phyloP scores from a whole-genome alignment of 64 coral and sea anemone species.

The Anthopleura sola region DNA sequence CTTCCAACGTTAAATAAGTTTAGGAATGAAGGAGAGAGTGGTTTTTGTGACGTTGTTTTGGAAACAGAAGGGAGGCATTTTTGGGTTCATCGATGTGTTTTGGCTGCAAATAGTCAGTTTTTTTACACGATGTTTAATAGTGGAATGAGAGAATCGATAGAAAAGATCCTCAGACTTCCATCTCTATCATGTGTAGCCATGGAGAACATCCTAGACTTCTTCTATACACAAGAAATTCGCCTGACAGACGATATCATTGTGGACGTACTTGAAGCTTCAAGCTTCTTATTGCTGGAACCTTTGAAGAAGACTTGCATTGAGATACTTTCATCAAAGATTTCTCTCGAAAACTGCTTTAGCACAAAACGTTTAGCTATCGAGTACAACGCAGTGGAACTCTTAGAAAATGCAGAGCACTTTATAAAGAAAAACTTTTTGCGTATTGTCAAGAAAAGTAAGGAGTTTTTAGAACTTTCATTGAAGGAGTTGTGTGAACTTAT shows the following conservation, averaged over 20 bases:
- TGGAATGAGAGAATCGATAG: conserved; percentile 66
- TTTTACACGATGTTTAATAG: conserved; percentile 81
- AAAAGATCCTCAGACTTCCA: conserved; percentile 45
- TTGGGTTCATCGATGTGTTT: conserved; percentile 44
- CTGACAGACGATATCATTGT: conserved; percentile 48
- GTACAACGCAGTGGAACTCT: conserved; percentile 38
- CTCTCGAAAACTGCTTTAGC: conserved; percentile 54
- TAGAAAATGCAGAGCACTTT: conserved; percentile 30
- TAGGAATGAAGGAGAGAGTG: conserved; percentile 57
- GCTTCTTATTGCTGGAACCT: conserved; percentile 46
- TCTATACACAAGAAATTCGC: conserved; percentile 57
- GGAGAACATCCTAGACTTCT: conserved; percentile 64
- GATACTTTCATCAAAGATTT: conserved; percentile 14
- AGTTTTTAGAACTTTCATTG: conserved; percentile 44
- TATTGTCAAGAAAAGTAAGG: conserved; percentile 35
- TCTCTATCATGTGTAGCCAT: conserved; percentile 32
- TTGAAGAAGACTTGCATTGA: conserved; percentile 66
- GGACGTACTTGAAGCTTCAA: conserved; percentile 39
- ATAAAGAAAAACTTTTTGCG: conserved; percentile 62
- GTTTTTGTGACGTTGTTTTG: conserved; percentile 74
- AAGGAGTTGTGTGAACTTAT: conserved; percentile 29
- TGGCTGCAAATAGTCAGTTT: conserved; percentile 74
- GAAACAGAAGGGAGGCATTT: conserved; percentile 62
- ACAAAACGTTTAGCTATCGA: conserved; percentile 47
- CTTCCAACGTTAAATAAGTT: conserved; percentile 33